Evolutionary conservation across 2,113 vertebrate genomes (phyloP).

Genomic region (Gadus chalcogrammus): DNA sequence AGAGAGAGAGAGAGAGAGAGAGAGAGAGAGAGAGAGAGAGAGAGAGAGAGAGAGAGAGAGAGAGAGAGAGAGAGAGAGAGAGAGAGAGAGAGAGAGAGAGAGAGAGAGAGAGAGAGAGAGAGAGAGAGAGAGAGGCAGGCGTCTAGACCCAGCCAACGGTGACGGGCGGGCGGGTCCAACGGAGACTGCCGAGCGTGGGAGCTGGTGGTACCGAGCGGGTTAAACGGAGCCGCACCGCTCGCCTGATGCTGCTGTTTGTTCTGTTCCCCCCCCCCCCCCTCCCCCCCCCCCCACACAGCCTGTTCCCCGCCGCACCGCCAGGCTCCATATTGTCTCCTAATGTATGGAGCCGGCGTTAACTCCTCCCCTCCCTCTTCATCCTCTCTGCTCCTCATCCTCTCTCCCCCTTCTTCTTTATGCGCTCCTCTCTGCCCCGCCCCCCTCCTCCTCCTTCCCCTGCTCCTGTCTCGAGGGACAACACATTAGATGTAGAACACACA

Average conservation of each 20-base stretch:
- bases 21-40: no score
- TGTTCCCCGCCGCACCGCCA: constrained; percentile 39
- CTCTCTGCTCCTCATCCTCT: constrained; percentile 7
- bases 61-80: no score
- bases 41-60: no score
- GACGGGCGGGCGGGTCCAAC: not conserved
- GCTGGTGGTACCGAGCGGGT: not conserved
- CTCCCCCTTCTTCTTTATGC: constrained; percentile 10
- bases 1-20: no score
- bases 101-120: constrained; percentile 45
- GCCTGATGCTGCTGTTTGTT: constrained; percentile 2
- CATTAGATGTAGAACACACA: constrained; percentile 49
- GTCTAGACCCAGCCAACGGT: not conserved
- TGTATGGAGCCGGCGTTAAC: constrained; percentile 51
- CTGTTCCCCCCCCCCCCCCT: constrained; percentile 14
- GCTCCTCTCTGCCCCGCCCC: not conserved
- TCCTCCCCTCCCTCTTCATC: constrained; percentile 24
- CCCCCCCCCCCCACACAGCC: constrained; percentile 9
- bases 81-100: no score
- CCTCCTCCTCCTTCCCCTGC: constrained; percentile 35
- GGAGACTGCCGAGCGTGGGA: not conserved
- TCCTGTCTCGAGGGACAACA: constrained; percentile 56
- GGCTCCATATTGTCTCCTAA: constrained; percentile 66
- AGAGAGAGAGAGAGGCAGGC: not conserved
- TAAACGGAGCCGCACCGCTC: not conserved